Conservation (phyloP, 2,888 invertebrate genomes). For the Lasioglossum morio region DNA sequence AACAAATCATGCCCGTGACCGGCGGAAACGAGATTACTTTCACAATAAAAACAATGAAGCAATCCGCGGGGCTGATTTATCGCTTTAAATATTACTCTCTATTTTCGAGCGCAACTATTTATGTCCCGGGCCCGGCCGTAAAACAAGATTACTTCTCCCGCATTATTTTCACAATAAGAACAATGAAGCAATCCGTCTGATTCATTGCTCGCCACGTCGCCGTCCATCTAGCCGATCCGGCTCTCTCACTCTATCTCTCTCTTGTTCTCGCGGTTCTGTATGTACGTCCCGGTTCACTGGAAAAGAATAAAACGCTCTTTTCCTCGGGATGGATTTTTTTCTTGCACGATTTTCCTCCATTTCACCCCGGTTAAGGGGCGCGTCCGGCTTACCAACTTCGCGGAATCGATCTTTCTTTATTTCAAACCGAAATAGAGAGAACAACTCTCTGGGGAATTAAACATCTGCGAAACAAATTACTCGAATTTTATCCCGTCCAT, state of each 20-base stretch:
- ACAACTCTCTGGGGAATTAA: too few species aligned
- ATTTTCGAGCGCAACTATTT: slow-evolving; percentile 44
- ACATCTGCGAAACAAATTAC: neutral
- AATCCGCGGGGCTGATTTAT: slow-evolving; percentile 32
- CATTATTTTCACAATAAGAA: slow-evolving; percentile 45
- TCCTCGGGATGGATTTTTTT: neutral
- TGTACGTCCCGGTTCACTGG: slow-evolving; percentile 1
- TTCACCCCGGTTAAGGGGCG: neutral
- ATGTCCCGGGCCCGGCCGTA: slow-evolving; percentile 16
- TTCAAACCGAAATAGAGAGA: neutral
- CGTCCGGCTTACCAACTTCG: neutral
- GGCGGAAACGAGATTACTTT: slow-evolving; percentile 25
- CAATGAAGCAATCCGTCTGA: slow-evolving; percentile 39
- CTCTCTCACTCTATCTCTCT: neutral
- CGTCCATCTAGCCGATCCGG: slow-evolving; percentile 16
- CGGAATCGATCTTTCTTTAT: neutral
- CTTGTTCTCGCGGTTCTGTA: neutral
- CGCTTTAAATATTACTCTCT: slow-evolving; percentile 50
- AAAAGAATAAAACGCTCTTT: neutral
- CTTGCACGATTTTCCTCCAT: neutral
- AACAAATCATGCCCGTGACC: slow-evolving; percentile 27
- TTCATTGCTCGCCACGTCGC: slow-evolving; percentile 33
- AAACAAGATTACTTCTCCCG: slow-evolving; percentile 35
- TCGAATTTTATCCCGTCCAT: neutral
- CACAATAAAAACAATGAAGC: slow-evolving; percentile 43